These are phyloP conservation scores for Catajapyx aquilonaris DNA, from an alignment of 1,140 invertebrate genomes.

Conservation along the genomic window DNA sequence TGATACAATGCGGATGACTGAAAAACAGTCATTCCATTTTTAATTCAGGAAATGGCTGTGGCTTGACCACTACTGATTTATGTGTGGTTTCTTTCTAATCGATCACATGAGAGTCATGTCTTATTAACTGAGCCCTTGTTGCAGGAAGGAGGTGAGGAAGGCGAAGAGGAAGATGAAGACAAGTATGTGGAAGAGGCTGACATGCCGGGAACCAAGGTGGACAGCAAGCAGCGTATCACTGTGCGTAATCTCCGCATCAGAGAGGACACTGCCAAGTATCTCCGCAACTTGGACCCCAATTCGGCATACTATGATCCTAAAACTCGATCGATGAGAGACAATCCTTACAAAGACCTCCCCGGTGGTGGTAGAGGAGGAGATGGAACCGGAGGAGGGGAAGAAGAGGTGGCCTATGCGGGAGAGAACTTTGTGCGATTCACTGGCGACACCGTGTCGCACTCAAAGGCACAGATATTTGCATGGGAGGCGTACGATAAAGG, in stretches of 20 bases:
- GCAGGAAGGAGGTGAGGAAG: constrained; percentile 35
- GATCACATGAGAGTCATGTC: too few relatives aligned
- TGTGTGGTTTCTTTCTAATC: too few relatives aligned
- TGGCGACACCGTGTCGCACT: constrained; percentile 80
- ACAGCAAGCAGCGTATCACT: constrained; percentile 95
- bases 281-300: constrained; percentile 88
- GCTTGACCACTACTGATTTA: too few relatives aligned
- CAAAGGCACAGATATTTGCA: constrained; percentile 84
- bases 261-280: constrained; percentile 97
- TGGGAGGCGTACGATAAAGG: constrained; percentile 92
- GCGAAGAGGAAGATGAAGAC: constrained; percentile 68
- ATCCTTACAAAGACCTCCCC: constrained; percentile 78
- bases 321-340: constrained; percentile 94
- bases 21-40: too few relatives aligned
- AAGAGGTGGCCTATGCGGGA: constrained; percentile 72
- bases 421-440: constrained; percentile 90
- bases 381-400: too few relatives aligned
- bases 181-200: constrained; percentile 93
- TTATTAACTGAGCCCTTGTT: background rate
- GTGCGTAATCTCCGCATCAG: constrained; percentile 93
- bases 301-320: constrained; percentile 99
- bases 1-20: too few relatives aligned
- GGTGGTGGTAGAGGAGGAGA: too few relatives aligned
- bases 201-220: constrained; percentile 98
- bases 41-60: too few relatives aligned